phyloP scores from a whole-genome alignment of 2,888 invertebrate species.

The Andrena bucephala region DNA sequence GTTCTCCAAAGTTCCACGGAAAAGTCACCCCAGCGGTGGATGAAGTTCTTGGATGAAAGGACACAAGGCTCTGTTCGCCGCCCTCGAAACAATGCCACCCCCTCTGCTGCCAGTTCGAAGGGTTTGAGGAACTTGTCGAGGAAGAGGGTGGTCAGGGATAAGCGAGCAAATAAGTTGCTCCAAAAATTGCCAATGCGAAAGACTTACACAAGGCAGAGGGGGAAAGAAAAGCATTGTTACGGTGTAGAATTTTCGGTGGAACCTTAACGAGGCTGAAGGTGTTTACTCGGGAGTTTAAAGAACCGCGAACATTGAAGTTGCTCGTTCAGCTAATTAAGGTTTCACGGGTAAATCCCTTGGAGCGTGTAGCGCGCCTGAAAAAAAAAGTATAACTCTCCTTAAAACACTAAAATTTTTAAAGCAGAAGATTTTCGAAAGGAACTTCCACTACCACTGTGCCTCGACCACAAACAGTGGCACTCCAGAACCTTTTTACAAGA shows the following conservation, averaged over 20 bases:
- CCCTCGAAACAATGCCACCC: conserved; percentile 64
- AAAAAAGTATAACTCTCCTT: neutral
- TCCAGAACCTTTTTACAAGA: too few species aligned
- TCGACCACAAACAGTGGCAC: too few species aligned
- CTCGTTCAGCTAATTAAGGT: conserved; percentile 9
- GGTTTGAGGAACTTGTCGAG: conserved; percentile 28
- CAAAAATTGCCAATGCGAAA: neutral
- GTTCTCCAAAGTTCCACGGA: conserved; percentile 39
- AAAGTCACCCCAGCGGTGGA: conserved; percentile 28
- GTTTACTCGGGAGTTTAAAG: neutral
- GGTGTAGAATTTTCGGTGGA: neutral
- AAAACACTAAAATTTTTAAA: too few species aligned
- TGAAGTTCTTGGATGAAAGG: conserved; percentile 35
- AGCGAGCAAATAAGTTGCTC: neutral
- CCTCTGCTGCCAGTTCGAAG: conserved; percentile 51
- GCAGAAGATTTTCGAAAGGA: conserved; percentile 47
- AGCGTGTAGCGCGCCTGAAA: neutral
- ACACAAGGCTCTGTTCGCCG: conserved; percentile 37
- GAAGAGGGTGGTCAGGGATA: neutral
- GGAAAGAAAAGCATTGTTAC: too few species aligned
- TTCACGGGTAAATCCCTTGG: neutral
- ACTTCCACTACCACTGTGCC: too few species aligned
- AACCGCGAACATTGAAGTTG: conserved; percentile 1
- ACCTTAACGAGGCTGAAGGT: conserved; percentile 6
- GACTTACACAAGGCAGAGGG: neutral